Evolutionary conservation across 2,797 vertebrate species (phyloP).

Genomic region (Micromesistius poutassou): DNA sequence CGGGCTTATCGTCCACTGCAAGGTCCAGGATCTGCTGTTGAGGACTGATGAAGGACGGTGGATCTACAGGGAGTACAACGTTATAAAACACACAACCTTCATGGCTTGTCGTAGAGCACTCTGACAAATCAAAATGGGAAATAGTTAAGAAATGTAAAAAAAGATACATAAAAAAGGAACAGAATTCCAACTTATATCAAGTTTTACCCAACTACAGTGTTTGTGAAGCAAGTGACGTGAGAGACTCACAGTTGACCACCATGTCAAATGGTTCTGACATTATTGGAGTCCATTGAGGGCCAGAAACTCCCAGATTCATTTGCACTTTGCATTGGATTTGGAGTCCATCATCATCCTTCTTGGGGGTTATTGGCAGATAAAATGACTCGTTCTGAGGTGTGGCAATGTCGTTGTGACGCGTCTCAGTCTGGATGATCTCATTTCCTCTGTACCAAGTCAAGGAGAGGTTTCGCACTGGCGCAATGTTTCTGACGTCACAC

Average conservation of each 20-base stretch:
- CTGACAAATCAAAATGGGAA: not conserved
- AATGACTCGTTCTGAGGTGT: conserved; percentile 6
- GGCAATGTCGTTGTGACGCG: accelerated
- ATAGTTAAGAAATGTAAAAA: not conserved
- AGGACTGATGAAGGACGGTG: conserved; percentile 35
- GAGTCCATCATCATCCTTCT: conserved; percentile 38
- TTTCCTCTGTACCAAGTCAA: conserved; percentile 54
- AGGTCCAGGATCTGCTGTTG: conserved; percentile 33
- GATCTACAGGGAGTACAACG: conserved; percentile 42
- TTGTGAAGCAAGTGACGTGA: not conserved
- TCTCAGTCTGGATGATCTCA: accelerated
- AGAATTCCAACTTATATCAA: too few species aligned
- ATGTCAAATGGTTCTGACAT: conserved; percentile 22
- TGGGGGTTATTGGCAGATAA: accelerated
- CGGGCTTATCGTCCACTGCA: not conserved
- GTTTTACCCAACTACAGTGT: not conserved
- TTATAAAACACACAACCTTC: not conserved
- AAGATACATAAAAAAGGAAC: not conserved
- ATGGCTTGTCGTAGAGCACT: not conserved
- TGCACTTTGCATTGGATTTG: conserved; percentile 56
- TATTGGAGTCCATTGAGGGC: not conserved
- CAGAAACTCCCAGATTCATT: conserved; percentile 35
- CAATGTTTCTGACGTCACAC: conserved; percentile 55
- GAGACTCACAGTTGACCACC: conserved; percentile 58
- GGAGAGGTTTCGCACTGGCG: conserved; percentile 42